These are phyloP conservation scores for Tenebrosternarchus preto DNA, from an alignment of 2,113 vertebrate genomes.

Conservation along the genomic window DNA sequence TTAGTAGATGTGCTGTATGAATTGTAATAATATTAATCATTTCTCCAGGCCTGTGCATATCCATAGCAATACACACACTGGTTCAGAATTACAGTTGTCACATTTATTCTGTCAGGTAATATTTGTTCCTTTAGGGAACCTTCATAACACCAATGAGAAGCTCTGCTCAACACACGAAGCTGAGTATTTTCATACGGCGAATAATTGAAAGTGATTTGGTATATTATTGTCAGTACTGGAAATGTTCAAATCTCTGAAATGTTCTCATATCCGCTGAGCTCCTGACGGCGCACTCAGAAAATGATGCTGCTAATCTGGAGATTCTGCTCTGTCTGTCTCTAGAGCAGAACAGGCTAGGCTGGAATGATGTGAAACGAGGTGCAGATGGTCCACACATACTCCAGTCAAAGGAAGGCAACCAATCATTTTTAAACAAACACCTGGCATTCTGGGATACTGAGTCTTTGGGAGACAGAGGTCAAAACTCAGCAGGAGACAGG, in stretches of 20 bases:
- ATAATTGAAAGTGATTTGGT: conserved; percentile 36
- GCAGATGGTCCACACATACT: background rate
- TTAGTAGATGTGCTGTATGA: background rate
- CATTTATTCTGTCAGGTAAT: conserved; percentile 29
- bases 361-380: too few relatives aligned
- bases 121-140: conserved; percentile 9
- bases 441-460: conserved; percentile 21
- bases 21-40: conserved; percentile 11
- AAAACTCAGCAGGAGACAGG: conserved; percentile 21
- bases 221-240: conserved; percentile 31
- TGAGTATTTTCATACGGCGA: conserved; percentile 30
- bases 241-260: conserved; percentile 24
- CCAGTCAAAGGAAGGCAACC: background rate
- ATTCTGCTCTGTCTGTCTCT: background rate
- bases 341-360: too few relatives aligned
- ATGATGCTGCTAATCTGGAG: conserved; percentile 42
- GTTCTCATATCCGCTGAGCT: conserved; percentile 32
- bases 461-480: conserved; percentile 16
- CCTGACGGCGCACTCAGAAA: conserved; percentile 10
- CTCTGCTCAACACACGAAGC: conserved; percentile 8
- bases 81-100: conserved; percentile 6
- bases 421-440: conserved; percentile 18
- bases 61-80: background rate
- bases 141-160: background rate
- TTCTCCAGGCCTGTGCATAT: background rate